Evolutionary conservation across 2,797 vertebrate species (phyloP).

Genomic region (Parambassis ranga): DNA sequence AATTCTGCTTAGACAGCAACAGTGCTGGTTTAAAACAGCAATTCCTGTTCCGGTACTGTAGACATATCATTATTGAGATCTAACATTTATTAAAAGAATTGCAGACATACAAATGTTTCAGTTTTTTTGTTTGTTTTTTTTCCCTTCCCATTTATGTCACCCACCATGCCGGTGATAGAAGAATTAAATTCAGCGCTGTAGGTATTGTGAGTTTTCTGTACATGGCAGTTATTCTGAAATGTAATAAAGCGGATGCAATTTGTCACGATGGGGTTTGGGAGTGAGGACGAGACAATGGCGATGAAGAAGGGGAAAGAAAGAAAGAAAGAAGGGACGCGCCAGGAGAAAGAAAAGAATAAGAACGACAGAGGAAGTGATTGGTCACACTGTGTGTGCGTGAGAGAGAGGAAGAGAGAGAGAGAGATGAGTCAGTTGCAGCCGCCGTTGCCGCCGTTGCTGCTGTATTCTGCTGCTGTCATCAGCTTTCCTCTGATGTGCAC

Average conservation of each 20-base stretch:
- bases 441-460: background rate
- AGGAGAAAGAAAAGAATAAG: background rate
- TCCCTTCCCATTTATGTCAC: background rate
- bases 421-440: conserved; percentile 18
- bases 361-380: background rate
- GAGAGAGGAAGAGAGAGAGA: no score
- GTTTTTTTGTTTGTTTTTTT: background rate
- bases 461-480: conserved; percentile 38
- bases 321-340: no score
- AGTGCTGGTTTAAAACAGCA: background rate
- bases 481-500: conserved; percentile 7
- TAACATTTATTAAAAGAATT: background rate
- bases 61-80: background rate
- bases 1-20: background rate
- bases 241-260: conserved; percentile 18
- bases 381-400: background rate
- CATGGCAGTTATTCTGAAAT: conserved; percentile 18
- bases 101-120: background rate
- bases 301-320: background rate
- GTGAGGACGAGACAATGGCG: background rate
- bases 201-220: conserved; percentile 19
- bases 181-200: conserved; percentile 4
- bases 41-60: background rate
- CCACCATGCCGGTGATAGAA: background rate
- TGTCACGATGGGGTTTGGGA: background rate